Conservation (phyloP, 2,888 invertebrate species). For the Nasonia oneida region DNA sequence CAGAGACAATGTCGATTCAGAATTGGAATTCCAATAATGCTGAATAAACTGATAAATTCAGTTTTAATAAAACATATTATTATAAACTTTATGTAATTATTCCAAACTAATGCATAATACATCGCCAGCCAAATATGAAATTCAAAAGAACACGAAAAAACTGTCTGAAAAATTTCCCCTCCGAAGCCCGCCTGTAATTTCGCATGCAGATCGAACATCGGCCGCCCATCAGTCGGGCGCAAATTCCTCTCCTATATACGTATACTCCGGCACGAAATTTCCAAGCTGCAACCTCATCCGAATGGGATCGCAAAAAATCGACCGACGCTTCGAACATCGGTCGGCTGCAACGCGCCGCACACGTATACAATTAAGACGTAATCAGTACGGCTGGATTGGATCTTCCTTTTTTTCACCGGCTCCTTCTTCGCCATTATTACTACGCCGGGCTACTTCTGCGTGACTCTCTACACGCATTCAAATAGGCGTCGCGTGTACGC, state of each 20-base stretch:
- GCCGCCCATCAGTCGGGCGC: not conserved
- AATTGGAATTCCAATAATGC: too few species aligned
- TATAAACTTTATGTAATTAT: too few species aligned
- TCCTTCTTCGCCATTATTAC: slow-evolving; percentile 15
- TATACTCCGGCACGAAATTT: not conserved
- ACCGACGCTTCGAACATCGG: not conserved
- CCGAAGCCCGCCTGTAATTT: not conserved
- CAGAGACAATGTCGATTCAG: too few species aligned
- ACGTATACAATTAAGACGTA: slow-evolving; percentile 59
- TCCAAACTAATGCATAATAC: too few species aligned
- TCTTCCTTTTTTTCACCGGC: slow-evolving; percentile 12
- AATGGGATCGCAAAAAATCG: slow-evolving; percentile 4
- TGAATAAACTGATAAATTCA: too few species aligned
- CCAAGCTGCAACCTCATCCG: not conserved
- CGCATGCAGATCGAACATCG: not conserved
- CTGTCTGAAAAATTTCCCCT: not conserved
- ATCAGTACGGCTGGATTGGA: slow-evolving; percentile 43
- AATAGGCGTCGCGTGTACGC: slow-evolving; percentile 16
- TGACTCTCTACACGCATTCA: slow-evolving; percentile 45
- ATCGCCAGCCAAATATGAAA: too few species aligned
- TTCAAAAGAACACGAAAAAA: too few species aligned
- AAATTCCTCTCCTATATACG: not conserved
- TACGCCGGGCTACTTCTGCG: slow-evolving; percentile 29
- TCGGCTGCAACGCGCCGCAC: not conserved
- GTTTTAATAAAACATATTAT: too few species aligned